A percentile compares a stretch with the other conserved stretches of the same genome.
Conservation (phyloP, 2,113 vertebrate species). For the Salvelinus fontinalis region DNA sequence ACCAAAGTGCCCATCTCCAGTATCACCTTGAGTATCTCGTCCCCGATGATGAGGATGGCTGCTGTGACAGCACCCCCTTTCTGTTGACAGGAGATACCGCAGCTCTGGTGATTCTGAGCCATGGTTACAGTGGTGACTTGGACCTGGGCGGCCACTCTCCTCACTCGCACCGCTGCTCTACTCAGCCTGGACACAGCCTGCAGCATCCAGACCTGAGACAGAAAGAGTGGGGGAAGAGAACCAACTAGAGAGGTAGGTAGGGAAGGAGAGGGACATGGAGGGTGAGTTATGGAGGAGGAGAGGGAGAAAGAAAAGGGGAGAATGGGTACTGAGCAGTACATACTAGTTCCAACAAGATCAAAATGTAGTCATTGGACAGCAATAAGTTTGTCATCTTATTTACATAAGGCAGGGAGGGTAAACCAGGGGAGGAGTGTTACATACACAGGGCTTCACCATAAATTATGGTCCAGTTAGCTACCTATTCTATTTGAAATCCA, state of each 20-base stretch:
- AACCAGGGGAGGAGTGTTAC: no score
- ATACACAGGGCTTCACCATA: no score
- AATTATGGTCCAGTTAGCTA: no score
- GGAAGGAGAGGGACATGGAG: not conserved
- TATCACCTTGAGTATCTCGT: constrained; percentile 93
- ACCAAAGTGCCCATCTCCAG: constrained; percentile 2
- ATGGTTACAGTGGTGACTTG: constrained; percentile 66
- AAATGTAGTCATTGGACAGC: no score
- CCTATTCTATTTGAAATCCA: no score
- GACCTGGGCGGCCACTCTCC: constrained; percentile 57
- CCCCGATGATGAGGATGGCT: constrained; percentile 90
- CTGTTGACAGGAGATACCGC: constrained; percentile 21
- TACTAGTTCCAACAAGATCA: no score
- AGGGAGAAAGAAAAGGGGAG: not conserved
- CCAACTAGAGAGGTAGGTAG: not conserved
- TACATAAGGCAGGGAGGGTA: no score
- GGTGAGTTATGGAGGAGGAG: not conserved
- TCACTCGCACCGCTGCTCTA: constrained; percentile 60
- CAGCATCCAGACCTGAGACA: constrained; percentile 49
- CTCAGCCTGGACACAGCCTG: constrained; percentile 53
- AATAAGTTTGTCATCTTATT: no score
- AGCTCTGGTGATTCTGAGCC: constrained; percentile 63
- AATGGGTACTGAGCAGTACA: no score
- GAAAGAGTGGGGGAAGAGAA: constrained; percentile 5
- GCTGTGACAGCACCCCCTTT: constrained; percentile 74